These are phyloP conservation scores for Leptopilina boulardi DNA, from an alignment of 1,140 invertebrate species.

Conservation along the genomic window DNA sequence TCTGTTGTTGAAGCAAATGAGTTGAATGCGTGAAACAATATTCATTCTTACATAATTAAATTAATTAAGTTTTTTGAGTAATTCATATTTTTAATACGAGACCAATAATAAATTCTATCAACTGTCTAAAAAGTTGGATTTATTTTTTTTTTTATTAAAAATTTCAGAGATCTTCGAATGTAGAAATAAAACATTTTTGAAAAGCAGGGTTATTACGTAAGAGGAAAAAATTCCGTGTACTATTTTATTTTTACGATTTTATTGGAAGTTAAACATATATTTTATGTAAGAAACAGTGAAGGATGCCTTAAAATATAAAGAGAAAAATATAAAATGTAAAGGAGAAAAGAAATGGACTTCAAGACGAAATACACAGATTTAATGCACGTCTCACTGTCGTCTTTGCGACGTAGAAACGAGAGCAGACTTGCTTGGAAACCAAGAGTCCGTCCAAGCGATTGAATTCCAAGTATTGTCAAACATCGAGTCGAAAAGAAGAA, in stretches of 20 bases:
- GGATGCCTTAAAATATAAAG: not conserved
- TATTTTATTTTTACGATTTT: not conserved
- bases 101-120: no score
- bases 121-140: no score
- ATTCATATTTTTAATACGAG: no score
- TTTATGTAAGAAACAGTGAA: not conserved
- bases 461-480: constrained; percentile 27
- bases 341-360: not conserved
- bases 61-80: no score
- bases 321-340: not conserved
- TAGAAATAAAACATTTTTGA: no score
- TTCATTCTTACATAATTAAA: no score
- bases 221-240: no score
- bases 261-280: not conserved
- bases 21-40: no score
- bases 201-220: no score
- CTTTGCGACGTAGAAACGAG: constrained; percentile 11
- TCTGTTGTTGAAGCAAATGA: no score
- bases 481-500: not conserved
- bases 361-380: constrained; percentile 11
- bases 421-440: constrained; percentile 9
- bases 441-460: constrained; percentile 9
- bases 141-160: no score
- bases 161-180: no score
- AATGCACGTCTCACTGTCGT: not conserved